These are phyloP conservation scores for Thamnophis elegans DNA, from an alignment of 2,797 vertebrate species.

Conservation along the genomic window DNA sequence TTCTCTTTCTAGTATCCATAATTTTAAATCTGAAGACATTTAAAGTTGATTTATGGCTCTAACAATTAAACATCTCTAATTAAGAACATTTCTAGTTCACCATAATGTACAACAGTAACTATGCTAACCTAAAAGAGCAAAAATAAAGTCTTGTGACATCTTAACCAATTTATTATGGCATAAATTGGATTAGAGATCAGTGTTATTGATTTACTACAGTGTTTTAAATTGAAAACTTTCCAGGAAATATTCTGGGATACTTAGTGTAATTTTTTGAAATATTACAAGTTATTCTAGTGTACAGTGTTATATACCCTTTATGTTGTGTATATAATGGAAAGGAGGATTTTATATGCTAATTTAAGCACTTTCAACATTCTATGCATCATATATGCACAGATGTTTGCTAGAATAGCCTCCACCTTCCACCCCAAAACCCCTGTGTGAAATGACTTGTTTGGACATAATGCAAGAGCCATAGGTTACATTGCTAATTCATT, in stretches of 20 bases:
- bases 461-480: not conserved
- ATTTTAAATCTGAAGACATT: slow-evolving; percentile 57
- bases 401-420: not conserved
- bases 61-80: slow-evolving; percentile 58
- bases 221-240: not conserved
- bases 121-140: not conserved
- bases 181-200: not conserved
- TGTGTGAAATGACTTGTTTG: not conserved
- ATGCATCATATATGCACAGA: not conserved
- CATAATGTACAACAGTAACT: slow-evolving; percentile 58
- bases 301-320: not conserved
- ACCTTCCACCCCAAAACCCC: not conserved
- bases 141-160: not conserved
- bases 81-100: slow-evolving; percentile 46
- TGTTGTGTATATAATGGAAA: not conserved
- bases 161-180: not conserved
- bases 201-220: not conserved
- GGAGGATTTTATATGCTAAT: not conserved
- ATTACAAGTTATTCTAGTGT: not conserved
- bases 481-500: not conserved
- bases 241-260: not conserved
- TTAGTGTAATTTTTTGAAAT: not conserved
- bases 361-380: not conserved
- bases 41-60: slow-evolving; percentile 60
- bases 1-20: slow-evolving; percentile 44